phyloP scores from a whole-genome alignment of 1,140 invertebrate genomes.

The Brachionus sp. region DNA sequence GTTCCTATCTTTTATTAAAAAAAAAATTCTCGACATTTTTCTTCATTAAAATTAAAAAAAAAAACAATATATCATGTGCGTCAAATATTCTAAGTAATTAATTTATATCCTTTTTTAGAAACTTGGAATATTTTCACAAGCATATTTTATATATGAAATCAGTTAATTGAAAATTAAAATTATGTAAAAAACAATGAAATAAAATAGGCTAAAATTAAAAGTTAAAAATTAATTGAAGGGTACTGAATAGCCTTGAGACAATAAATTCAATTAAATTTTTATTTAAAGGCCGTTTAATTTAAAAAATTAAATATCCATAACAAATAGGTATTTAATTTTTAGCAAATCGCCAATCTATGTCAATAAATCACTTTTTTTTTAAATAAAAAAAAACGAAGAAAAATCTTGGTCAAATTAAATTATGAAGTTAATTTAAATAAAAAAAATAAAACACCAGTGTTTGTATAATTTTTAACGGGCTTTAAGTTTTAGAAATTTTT shows the following conservation, averaged over 20 bases:
- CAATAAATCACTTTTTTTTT: slow-evolving; percentile 2
- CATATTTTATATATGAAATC: neutral
- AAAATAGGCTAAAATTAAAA: neutral
- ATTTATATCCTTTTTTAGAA: neutral
- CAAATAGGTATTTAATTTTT: neutral
- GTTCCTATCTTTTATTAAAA: neutral
- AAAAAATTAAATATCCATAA: neutral
- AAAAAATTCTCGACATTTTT: neutral
- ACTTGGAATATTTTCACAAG: neutral
- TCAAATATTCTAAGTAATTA: neutral
- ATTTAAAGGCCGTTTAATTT: neutral
- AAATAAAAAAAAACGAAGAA: neutral
- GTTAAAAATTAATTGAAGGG: neutral
- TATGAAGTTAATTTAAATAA: slow-evolving; percentile 1
- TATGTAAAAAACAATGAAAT: neutral
- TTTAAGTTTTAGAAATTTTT: neutral
- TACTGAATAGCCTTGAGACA: neutral
- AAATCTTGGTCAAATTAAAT: neutral
- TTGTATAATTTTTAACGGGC: slow-evolving; percentile 7
- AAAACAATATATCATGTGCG: neutral
- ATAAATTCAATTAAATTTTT: neutral
- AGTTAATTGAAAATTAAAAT: neutral
- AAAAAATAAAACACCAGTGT: slow-evolving; percentile 2
- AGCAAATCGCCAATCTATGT: neutral
- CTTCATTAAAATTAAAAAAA: too few relatives aligned